These are phyloP conservation scores for Xiphorhynchus elegans DNA, from an alignment of 2,113 vertebrate genomes.

Conservation along the genomic window DNA sequence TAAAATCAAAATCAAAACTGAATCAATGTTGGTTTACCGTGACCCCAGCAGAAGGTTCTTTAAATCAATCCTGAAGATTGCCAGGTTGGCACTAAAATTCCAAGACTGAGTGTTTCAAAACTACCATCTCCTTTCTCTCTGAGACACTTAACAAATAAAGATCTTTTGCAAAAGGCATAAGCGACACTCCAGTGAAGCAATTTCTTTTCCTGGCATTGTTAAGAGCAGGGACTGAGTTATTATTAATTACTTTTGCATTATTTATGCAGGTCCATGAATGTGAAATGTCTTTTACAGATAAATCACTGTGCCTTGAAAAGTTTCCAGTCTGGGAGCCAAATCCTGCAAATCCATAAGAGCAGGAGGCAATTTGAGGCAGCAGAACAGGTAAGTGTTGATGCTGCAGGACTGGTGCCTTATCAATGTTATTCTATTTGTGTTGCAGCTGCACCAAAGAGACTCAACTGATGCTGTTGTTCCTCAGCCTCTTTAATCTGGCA, in stretches of 20 bases:
- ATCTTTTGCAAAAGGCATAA: background rate
- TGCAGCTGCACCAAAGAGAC: background rate
- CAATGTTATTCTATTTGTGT: background rate
- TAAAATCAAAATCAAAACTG: background rate
- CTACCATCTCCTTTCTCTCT: background rate
- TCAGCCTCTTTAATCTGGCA: background rate
- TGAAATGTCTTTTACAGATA: slow-evolving; percentile 18
- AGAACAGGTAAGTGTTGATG: slow-evolving; percentile 10
- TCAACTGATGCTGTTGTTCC: background rate
- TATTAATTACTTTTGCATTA: slow-evolving; percentile 60
- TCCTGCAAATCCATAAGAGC: background rate
- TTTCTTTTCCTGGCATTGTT: slow-evolving; percentile 37
- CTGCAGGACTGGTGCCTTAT: slow-evolving; percentile 4
- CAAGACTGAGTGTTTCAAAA: background rate
- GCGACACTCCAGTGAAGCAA: slow-evolving; percentile 4
- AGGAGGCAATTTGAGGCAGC: background rate
- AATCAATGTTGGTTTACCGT: background rate
- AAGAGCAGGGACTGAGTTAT: slow-evolving; percentile 8
- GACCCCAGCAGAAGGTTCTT: background rate
- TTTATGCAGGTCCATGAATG: slow-evolving; percentile 33
- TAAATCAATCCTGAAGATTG: background rate
- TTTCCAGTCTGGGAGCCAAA: background rate
- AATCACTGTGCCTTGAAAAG: slow-evolving; percentile 22
- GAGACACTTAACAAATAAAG: background rate
- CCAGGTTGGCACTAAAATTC: background rate